phyloP scores from a whole-genome alignment of 2,888 invertebrate species.

The Lepidochrysops patricia region DNA sequence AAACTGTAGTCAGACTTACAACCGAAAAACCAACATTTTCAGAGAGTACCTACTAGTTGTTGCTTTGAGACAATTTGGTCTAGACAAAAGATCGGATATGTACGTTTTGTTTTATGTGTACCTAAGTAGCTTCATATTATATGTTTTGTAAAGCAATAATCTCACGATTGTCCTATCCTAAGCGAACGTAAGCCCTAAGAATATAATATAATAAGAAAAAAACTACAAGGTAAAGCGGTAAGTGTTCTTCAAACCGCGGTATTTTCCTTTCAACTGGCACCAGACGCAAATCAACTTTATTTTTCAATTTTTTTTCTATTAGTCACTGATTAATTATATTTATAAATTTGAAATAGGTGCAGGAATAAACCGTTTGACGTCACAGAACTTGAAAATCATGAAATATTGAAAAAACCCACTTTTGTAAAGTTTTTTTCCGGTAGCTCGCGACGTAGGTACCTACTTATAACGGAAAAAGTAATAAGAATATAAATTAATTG shows the following conservation, averaged over 20 bases:
- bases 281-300: not conserved
- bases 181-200: too few species aligned
- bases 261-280: not conserved
- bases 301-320: not conserved
- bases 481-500: not conserved
- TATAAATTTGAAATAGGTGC: not conserved
- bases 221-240: not conserved
- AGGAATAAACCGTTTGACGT: conserved; percentile 3
- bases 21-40: too few species aligned
- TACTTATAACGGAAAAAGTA: not conserved
- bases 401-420: conserved; percentile 6
- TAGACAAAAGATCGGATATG: too few species aligned
- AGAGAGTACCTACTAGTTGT: too few species aligned
- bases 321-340: not conserved
- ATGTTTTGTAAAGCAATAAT: too few species aligned
- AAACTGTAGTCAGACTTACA: too few species aligned
- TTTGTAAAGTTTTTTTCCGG: not conserved
- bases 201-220: too few species aligned
- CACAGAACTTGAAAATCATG: conserved; percentile 2
- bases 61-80: too few species aligned
- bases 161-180: too few species aligned
- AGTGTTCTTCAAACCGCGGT: not conserved
- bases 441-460: not conserved
- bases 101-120: too few species aligned
- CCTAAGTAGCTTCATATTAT: too few species aligned